Base-by-base conservation (phyloP, 2,888 invertebrate genomes). In the Dione vanillae region DNA sequence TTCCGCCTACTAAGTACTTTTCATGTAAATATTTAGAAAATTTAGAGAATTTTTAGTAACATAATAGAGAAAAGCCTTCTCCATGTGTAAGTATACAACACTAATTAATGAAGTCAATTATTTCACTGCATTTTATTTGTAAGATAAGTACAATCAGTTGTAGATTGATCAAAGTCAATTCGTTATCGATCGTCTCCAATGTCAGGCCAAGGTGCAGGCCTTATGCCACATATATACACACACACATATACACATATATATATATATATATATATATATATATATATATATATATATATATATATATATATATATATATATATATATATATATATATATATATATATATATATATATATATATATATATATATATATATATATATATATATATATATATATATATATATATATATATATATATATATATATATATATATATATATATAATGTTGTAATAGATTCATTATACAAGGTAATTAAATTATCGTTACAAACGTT, bases 181-280 rank as follows among this genome's bases (percentile, higher is more conserved):
- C 69, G 64, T 62, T 69, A 69, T 69, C 45, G 54, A 69, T 19
- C 49, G 69, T 40, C 45, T 37, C 43, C 72, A 73, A 70, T 73
- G 72, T 62, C 69, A 70, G 67, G 67, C 69, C 65, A 62, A 67
- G 71, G 59, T 35, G 61, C 61, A 51, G 56, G 65, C 69, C 49
- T 49, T 14, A 37, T 27, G 43, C 7, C n/a, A 35, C 16, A 37
- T 19, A 5, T 16, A 19, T 49, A 49, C 49, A 49, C 0, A 49
- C 49, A 49, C 11, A 19, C 16, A 16, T 20, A 20, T 19, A 40
- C 11, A 49, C 19, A 19, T 40, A 40, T 40, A 11, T 40, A 11
- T 5, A 40, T 40, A 40, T 11, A 37, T n/a, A 27, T 54, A 8
- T 54, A 35, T 16, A 35, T 16, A 58, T 20, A 12, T 20, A 43